Conservation (phyloP, 2,888 invertebrate species). For the Orthosia gothica region DNA sequence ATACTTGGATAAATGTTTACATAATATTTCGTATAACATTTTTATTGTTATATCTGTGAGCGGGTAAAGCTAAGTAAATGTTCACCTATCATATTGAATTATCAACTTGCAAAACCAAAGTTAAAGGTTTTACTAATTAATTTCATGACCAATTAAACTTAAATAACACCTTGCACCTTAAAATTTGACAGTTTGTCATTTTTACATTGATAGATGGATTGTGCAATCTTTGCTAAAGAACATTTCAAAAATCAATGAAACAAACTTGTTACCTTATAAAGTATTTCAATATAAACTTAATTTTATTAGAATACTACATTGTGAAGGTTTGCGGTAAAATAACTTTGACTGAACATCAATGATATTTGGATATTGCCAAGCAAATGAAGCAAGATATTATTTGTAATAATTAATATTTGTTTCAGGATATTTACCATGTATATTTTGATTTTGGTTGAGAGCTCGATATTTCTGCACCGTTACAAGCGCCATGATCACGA, state of each 20-base stretch:
- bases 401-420: no score
- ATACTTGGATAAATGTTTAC: constrained; percentile 22
- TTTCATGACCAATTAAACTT: constrained; percentile 31
- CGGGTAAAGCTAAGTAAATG: constrained; percentile 18
- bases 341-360: constrained; percentile 2
- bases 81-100: constrained; percentile 15
- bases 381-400: background rate
- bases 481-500: no score
- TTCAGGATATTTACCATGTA: no score
- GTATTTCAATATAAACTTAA: background rate
- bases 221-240: background rate
- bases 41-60: constrained; percentile 26
- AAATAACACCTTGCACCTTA: constrained; percentile 11
- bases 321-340: constrained; percentile 3
- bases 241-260: background rate
- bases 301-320: background rate
- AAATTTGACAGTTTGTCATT: constrained; percentile 18
- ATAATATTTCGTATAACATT: constrained; percentile 27
- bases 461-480: no score
- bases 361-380: background rate
- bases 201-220: background rate
- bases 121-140: constrained; percentile 14
- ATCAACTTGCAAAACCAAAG: constrained; percentile 40
- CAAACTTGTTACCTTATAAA: background rate
- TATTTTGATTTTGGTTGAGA: no score